Evolutionary conservation across 2,888 invertebrate species (phyloP).

Genomic region (Euzophera pinguis): DNA sequence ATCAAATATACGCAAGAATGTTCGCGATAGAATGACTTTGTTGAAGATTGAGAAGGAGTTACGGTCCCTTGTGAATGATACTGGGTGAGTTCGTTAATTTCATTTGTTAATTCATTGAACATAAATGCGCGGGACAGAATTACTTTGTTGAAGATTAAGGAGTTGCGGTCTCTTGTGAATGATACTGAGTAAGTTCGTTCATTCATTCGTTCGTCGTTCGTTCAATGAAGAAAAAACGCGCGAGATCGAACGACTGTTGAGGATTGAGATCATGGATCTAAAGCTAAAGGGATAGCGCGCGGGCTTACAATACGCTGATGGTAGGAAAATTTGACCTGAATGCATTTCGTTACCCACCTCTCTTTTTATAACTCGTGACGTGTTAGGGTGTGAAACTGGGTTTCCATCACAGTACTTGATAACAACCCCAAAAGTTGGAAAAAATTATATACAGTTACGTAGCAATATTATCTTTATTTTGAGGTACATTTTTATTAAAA

Average conservation of each 20-base stretch:
- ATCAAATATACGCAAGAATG: constrained; percentile 95
- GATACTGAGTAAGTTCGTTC: constrained; percentile 84
- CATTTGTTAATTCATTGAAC: constrained; percentile 83
- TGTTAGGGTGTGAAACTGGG: too few species aligned
- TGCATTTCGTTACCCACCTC: too few species aligned
- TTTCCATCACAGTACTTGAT: too few species aligned
- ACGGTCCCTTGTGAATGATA: constrained; percentile 89
- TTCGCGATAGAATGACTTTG: constrained; percentile 91
- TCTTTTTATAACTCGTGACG: too few species aligned
- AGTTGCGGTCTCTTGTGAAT: constrained; percentile 89
- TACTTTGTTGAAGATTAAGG: constrained; percentile 90
- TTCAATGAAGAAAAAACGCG: constrained; percentile 87
- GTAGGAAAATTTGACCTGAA: too few species aligned
- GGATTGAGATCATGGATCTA: too few species aligned
- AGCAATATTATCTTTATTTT: too few species aligned
- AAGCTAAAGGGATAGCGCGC: too few species aligned
- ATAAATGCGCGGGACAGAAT: constrained; percentile 93
- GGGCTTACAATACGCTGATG: too few species aligned
- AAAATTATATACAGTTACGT: too few species aligned
- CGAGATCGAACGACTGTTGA: constrained; percentile 93
- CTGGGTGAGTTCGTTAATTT: constrained; percentile 77
- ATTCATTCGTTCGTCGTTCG: neutral
- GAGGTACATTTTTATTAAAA: too few species aligned
- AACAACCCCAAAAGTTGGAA: too few species aligned
- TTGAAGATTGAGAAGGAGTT: constrained; percentile 94